Evolutionary conservation across 2,888 invertebrate species (phyloP).

Genomic region (Aphrophora alni): DNA sequence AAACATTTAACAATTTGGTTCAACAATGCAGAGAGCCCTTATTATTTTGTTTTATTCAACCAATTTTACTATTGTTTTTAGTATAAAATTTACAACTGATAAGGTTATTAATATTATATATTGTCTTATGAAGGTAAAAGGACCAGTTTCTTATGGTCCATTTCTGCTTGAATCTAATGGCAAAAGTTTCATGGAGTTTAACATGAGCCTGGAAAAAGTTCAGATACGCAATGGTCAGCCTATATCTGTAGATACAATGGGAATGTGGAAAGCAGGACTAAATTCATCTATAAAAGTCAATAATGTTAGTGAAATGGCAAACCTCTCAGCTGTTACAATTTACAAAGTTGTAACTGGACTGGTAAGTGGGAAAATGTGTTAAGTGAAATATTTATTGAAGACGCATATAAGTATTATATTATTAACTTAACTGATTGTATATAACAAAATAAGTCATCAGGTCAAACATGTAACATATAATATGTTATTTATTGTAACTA

Average conservation of each 20-base stretch:
- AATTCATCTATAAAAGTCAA: slow-evolving; percentile 69
- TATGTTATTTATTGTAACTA: background rate
- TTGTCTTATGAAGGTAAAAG: slow-evolving; percentile 54
- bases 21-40: too few relatives aligned
- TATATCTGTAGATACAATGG: slow-evolving; percentile 72
- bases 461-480: background rate
- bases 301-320: slow-evolving; percentile 71
- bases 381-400: background rate
- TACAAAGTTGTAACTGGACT: slow-evolving; percentile 86
- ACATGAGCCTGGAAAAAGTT: slow-evolving; percentile 72
- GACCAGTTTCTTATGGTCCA: slow-evolving; percentile 73
- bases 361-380: slow-evolving; percentile 59
- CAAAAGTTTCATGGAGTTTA: slow-evolving; percentile 75
- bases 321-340: slow-evolving; percentile 79
- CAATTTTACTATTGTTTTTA: too few relatives aligned
- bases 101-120: too few relatives aligned
- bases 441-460: too few relatives aligned
- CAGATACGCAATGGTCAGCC: slow-evolving; percentile 75
- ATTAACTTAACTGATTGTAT: background rate
- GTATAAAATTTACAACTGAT: too few relatives aligned
- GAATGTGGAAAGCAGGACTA: slow-evolving; percentile 80
- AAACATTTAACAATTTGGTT: too few relatives aligned
- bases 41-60: too few relatives aligned
- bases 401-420: background rate
- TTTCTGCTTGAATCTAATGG: slow-evolving; percentile 71